Percentiles rank a stretch among this genome's conserved stretches.
These are phyloP conservation scores for Drosophila macrothrix DNA, from an alignment of 2,888 invertebrate species.

Conservation along the genomic window DNA sequence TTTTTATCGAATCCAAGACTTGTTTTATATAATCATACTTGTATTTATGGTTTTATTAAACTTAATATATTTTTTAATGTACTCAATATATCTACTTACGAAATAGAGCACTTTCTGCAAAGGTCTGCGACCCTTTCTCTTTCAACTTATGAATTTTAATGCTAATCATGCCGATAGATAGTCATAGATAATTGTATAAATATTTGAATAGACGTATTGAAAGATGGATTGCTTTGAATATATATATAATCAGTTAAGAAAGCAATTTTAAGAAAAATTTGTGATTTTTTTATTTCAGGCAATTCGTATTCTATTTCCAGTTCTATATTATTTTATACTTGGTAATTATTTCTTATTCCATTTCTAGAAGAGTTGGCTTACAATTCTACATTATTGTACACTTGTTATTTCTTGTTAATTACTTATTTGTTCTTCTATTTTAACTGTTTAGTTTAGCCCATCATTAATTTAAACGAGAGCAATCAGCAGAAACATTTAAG, in stretches of 20 bases:
- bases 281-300: accelerated
- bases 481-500: constrained; percentile 12
- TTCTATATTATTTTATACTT: background rate
- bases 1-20: background rate
- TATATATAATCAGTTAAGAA: background rate
- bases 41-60: background rate
- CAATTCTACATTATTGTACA: background rate
- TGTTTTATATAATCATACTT: background rate
- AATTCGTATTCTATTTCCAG: background rate
- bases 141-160: background rate
- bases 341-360: background rate
- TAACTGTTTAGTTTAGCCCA: background rate
- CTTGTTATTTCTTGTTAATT: background rate
- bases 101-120: background rate
- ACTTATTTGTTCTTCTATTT: background rate
- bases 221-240: background rate
- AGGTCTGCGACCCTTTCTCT: background rate
- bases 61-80: background rate
- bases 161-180: background rate
- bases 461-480: constrained; percentile 24
- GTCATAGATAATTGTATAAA: background rate
- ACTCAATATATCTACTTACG: background rate
- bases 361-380: background rate
- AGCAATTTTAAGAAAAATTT: background rate
- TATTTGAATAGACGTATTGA: background rate